Evolutionary conservation across 2,113 vertebrate species (phyloP), one percentile per base, ranked within the genome.

Genomic region (Promerops cafer): DNA sequence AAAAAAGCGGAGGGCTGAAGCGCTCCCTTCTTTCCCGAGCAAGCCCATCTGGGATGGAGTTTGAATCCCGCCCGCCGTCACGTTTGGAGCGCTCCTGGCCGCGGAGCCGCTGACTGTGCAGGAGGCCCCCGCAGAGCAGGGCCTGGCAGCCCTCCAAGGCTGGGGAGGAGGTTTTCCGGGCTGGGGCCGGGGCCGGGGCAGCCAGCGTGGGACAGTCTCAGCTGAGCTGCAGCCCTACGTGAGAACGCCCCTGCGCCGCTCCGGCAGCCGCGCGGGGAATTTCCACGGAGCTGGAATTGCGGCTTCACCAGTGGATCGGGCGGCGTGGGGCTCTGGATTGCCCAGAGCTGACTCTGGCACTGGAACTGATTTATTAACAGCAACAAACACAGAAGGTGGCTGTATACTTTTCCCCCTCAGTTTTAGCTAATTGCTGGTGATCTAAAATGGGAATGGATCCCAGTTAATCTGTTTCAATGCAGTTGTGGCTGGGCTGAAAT

Each of bases 111-210:
- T 90, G 7, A 15, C 39, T 21, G 66, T 22, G 64, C 83, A 33
- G 92, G 84, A 89, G 92, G 90, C 83, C 84, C 94, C 84, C 10
- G 19, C 77, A 19, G 81, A 52, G 87, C 71, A 2, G 49, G 53
- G 59, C 39, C 77, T 95, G 96, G 94, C 84, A 2, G 81, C 81
- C 2, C 17, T 79, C 94, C 93, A 86, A n/a, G 28, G 18, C 22
- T 10, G 8, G 77, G 93, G 88, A 78, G 82, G 83, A 88, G 70
- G 66, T 59, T 76, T 92, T 93, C 96, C 33, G 24, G 85, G 84
- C 90, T 4, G 86, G 86, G 79, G 87, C 87, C 45, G 21, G 35
- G 87, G 63, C 31, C 0, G 7, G 83, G 45, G 60, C 31, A 3
- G 88, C 52, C 1, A 1, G 81, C 17, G 23, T 33, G 63, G 74